Percentiles rank a stretch among this genome's conserved stretches.
phyloP scores from a whole-genome alignment of 2,113 vertebrate species.

The Oostethus manadensis region DNA sequence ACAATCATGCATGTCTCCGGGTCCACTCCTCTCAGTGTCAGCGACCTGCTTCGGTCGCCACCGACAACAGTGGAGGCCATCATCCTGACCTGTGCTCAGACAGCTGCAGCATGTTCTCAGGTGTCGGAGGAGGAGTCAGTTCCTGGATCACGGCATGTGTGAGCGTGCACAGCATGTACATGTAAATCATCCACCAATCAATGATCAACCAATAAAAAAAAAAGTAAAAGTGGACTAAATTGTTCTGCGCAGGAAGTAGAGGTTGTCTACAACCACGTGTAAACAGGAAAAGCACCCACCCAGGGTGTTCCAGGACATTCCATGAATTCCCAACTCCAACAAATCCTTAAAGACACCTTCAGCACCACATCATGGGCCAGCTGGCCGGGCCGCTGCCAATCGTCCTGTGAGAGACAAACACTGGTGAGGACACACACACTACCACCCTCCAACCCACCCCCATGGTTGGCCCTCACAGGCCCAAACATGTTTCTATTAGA shows the following conservation, averaged over 20 bases:
- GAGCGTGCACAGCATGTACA: background rate
- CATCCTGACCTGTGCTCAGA: conserved; percentile 60
- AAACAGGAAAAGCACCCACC: conserved; percentile 52
- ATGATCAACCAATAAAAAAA: background rate
- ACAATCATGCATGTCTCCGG: conserved; percentile 98
- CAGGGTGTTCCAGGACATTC: conserved; percentile 53
- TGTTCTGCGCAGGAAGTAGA: conserved; percentile 31
- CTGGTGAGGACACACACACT: background rate
- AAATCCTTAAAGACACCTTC: conserved; percentile 15
- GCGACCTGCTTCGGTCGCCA: conserved; percentile 73
- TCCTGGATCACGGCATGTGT: conserved; percentile 9
- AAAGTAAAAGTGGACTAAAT: background rate
- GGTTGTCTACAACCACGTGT: conserved; percentile 21
- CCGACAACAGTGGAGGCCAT: conserved; percentile 79
- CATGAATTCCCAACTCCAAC: conserved; percentile 32
- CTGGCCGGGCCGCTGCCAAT: background rate
- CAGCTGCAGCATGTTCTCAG: conserved; percentile 44
- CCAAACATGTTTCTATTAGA: background rate
- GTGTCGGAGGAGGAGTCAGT: background rate
- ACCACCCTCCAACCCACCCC: background rate
- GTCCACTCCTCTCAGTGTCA: conserved; percentile 85
- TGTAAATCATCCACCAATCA: no score
- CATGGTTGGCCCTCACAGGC: background rate
- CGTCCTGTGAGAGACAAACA: conserved; percentile 26
- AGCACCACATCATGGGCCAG: conserved; percentile 12